Evolutionary conservation across 1,140 invertebrate species (phyloP).

Genomic region (Lepidostoma basale): DNA sequence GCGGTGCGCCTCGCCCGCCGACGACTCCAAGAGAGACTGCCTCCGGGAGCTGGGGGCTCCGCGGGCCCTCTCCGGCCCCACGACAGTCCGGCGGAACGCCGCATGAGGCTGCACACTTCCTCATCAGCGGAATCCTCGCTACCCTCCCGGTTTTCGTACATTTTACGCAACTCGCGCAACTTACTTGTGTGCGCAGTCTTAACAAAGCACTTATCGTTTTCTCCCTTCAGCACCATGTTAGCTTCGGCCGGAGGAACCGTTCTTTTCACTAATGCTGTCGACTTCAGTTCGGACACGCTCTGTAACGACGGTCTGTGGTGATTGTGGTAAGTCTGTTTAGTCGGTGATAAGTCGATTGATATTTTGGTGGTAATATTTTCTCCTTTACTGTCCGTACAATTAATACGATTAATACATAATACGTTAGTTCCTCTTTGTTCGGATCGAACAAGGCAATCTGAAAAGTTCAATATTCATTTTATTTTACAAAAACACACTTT

Average conservation of each 20-base stretch:
- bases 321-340: neutral
- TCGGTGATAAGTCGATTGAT: constrained; percentile 54
- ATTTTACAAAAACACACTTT: neutral
- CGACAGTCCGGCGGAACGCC: constrained; percentile 31
- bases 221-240: constrained; percentile 23
- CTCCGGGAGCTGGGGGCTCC: neutral
- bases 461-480: constrained; percentile 24
- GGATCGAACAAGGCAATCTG: constrained; percentile 28
- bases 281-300: constrained; percentile 50
- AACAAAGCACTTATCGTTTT: constrained; percentile 8
- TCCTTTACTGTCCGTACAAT: neutral
- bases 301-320: constrained; percentile 26
- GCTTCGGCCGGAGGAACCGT: constrained; percentile 30
- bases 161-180: constrained; percentile 51
- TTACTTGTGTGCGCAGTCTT: constrained; percentile 40
- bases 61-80: constrained; percentile 50
- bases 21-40: constrained; percentile 50
- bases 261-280: constrained; percentile 52
- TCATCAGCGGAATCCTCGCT: constrained; percentile 55
- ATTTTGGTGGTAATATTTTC: constrained; percentile 51
- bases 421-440: constrained; percentile 18
- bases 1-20: constrained; percentile 44
- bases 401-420: constrained; percentile 11
- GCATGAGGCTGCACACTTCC: constrained; percentile 55
- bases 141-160: constrained; percentile 49